Base-by-base conservation (phyloP, 2,797 vertebrate genomes). In the Clarias fuscus region DNA sequence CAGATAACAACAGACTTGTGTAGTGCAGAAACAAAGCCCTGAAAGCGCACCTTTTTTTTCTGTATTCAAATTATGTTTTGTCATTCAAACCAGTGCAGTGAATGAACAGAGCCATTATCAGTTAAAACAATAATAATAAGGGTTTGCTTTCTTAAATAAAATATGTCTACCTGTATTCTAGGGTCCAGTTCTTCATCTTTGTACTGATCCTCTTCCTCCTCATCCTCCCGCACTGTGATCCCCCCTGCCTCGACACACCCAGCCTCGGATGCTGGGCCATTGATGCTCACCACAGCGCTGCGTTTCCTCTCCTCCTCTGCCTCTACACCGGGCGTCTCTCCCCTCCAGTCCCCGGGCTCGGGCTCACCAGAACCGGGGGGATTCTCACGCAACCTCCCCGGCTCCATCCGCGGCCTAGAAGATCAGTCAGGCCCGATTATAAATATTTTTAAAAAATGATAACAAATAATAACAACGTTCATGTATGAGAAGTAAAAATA, bases 141-240 rank as follows among this genome's bases (percentile, higher is more conserved):
- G 13, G n/a, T 58, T 58, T 59, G 18, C 59, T 61, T 77, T 59
- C 4, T 62, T 20, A 22, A 0, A 13, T 58, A 37, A 24, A 78
- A 20, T 53, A 53, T 1, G 14, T 17, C 17, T 76, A 78, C 96
- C 95, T 97, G 96, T 73, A 97, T 97, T 86, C 96, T 93, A 17
- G 97, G 96, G 85, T 97, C 97, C 84, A 97, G 87, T 78, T 97
- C 96, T 87, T 97, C 96, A 82, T 97, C 96, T 72, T 93, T 93
- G 85, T 94, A 93, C 20, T 93, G 93, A 78, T 92, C 92, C 6
- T 93, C 27, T 22, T 90, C 92, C 33, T 40, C 77, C 17, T 64
- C 58, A 15, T 62, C 33, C 0, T 20, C 79, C 40, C 15, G 59
- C 37, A 64, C 91, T 3, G 58, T 59, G 24, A 83, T 86, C n/a